Percentiles rank a stretch among this genome's conserved stretches.
Evolutionary conservation across 2,888 invertebrate species (phyloP).

Genomic region (Cryptophagus acutangulus): DNA sequence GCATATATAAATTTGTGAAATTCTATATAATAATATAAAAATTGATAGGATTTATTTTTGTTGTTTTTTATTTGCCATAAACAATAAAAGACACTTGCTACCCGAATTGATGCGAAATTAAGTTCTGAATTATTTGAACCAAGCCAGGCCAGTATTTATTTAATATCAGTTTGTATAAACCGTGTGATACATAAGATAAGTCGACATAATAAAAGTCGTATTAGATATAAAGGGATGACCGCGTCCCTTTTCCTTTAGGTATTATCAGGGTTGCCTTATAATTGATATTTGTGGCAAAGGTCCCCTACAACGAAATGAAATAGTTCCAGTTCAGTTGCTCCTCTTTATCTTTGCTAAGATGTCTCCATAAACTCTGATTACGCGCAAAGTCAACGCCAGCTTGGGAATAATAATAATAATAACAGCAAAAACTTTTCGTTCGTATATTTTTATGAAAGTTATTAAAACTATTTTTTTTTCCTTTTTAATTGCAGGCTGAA

Average conservation of each 20-base stretch:
- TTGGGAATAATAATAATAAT: constrained; percentile 34
- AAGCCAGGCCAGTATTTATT: too few relatives aligned
- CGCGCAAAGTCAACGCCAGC: constrained; percentile 29
- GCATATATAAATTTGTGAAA: too few relatives aligned
- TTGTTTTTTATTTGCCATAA: too few relatives aligned
- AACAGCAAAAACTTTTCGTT: constrained; percentile 33
- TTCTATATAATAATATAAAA: too few relatives aligned
- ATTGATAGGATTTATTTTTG: too few relatives aligned
- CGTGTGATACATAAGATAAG: constrained; percentile 4
- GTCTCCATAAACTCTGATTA: constrained; percentile 49
- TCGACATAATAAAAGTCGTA: neutral
- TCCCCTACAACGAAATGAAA: constrained; percentile 43
- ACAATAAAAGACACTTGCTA: too few relatives aligned
- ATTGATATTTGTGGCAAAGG: constrained; percentile 45
- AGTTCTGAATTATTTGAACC: too few relatives aligned
- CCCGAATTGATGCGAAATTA: too few relatives aligned
- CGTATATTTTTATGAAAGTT: constrained; percentile 3
- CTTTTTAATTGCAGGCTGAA: constrained; percentile 53
- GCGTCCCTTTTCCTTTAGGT: constrained; percentile 27
- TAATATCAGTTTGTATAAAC: too few relatives aligned
- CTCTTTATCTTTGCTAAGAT: constrained; percentile 46
- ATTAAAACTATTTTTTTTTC: constrained; percentile 15
- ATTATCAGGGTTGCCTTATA: constrained; percentile 39
- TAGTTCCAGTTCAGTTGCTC: constrained; percentile 43
- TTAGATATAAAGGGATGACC: constrained; percentile 25